Conservation (phyloP, 2,797 vertebrate genomes). For the Zalophus californianus region DNA sequence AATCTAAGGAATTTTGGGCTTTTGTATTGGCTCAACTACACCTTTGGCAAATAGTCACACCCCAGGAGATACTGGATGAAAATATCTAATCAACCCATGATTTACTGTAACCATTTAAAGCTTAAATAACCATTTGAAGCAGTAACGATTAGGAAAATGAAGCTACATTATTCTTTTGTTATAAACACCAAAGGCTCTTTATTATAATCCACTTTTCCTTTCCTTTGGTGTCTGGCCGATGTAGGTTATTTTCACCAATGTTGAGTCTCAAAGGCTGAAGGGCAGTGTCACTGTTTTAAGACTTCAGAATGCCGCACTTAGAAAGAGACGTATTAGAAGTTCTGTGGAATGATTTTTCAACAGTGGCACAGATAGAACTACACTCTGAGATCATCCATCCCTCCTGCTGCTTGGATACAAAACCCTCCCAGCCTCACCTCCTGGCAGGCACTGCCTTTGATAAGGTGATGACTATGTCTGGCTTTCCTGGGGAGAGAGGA, state of each 20-base stretch:
- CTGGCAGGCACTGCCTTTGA: constrained; percentile 74
- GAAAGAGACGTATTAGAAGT: constrained; percentile 76
- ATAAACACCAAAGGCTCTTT: neutral
- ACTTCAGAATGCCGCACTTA: constrained; percentile 78
- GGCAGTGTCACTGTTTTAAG: constrained; percentile 71
- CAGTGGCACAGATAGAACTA: constrained; percentile 69
- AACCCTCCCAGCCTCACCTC: constrained; percentile 72
- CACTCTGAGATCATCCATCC: constrained; percentile 66
- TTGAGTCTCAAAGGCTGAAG: constrained; percentile 79
- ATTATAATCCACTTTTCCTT: constrained; percentile 34
- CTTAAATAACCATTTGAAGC: neutral
- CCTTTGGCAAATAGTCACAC: constrained; percentile 24
- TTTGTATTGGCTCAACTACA: neutral
- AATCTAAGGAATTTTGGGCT: neutral
- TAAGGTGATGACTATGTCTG: constrained; percentile 48
- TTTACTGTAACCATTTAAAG: neutral
- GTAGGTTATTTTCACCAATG: constrained; percentile 77
- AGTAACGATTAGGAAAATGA: constrained; percentile 45
- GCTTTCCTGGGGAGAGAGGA: constrained; percentile 73
- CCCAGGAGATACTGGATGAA: neutral
- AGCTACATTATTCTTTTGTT: constrained; percentile 44
- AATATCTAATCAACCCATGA: neutral
- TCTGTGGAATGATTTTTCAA: constrained; percentile 71
- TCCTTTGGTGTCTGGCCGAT: constrained; percentile 69
- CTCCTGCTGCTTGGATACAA: constrained; percentile 77